Base-by-base conservation (phyloP, 2,797 vertebrate species). In the Margarornis squamiger region DNA sequence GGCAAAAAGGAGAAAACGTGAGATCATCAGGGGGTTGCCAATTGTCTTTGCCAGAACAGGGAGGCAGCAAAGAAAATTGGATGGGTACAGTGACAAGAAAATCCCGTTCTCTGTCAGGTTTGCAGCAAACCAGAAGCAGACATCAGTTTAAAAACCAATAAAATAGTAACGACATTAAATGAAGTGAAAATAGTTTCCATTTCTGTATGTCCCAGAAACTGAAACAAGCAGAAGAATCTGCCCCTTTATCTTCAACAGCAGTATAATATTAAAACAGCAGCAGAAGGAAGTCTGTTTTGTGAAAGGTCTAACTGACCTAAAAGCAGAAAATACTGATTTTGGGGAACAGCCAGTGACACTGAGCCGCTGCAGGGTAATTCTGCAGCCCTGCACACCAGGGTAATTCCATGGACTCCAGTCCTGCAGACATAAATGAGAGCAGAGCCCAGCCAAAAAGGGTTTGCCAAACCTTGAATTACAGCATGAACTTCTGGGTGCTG, bases 281-380 rank as follows among this genome's bases (percentile, higher is more conserved):
- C 57, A 77, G 51, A 58, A 48, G 23, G 49, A 91, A 85, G 34
- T 70, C 49, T 87, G 74, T 65, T 92, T 58, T 68, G 58, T 68
- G 58, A 57, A 80, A 93, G 30, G 19, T 41, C 34, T 82, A 74
- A 76, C 57, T 81, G 38, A 85, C 68, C 61, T 89, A 87, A 46
- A 74, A 92, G 41, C 7, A 87, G 72, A 92, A 94, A 96, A 87
- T 57, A 84, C 67, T 71, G 82, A 61, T 86, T 92, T 55, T 75
- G 86, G 65, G 80, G 78, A 78, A 22, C 41, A 81, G 80, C 55
- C 84, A 86, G 67, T 65, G 85, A 80, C 95, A 90, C 48, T 65
- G 75, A 93, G 68, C 61, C 0, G 3, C 48, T 54, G 32, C 22
- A 61, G 72, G 85, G 49, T 62, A 80, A 52, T 86, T 93, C 78